Conservation (phyloP, 2,797 vertebrate species). For the Pterois miles region DNA sequence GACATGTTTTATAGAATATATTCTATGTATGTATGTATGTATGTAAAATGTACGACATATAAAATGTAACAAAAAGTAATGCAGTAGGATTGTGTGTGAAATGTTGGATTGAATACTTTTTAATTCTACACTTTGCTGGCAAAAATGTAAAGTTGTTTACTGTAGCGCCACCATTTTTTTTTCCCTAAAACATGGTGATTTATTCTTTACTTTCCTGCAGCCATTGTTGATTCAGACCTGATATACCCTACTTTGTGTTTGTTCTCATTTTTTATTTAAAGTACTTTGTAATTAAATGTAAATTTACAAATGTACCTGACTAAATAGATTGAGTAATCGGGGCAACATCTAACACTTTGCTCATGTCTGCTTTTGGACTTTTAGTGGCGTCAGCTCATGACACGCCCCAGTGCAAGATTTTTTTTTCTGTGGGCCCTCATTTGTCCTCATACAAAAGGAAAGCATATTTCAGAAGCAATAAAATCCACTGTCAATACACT, state of each 20-base stretch:
- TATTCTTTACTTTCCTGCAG: neutral
- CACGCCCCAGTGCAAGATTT: no score
- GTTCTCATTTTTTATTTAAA: neutral
- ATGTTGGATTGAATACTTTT: no score
- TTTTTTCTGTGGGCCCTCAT: no score
- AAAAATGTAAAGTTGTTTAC: neutral
- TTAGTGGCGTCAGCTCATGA: neutral
- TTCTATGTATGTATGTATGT: no score
- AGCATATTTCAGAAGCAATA: neutral
- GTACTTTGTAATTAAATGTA: neutral
- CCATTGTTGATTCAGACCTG: neutral
- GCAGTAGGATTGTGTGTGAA: no score
- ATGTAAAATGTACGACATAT: no score
- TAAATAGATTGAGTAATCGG: neutral
- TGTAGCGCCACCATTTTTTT: neutral
- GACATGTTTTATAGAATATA: neutral
- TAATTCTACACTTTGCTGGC: neutral
- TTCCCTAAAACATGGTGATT: neutral
- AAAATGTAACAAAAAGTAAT: neutral
- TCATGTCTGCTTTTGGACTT: neutral
- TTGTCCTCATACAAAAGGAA: neutral
- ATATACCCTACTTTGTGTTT: neutral
- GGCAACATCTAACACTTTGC: neutral
- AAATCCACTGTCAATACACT: neutral
- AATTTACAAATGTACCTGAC: neutral